phyloP scores from a whole-genome alignment of 2,113 vertebrate genomes.

The Sphyrna mokarran region DNA sequence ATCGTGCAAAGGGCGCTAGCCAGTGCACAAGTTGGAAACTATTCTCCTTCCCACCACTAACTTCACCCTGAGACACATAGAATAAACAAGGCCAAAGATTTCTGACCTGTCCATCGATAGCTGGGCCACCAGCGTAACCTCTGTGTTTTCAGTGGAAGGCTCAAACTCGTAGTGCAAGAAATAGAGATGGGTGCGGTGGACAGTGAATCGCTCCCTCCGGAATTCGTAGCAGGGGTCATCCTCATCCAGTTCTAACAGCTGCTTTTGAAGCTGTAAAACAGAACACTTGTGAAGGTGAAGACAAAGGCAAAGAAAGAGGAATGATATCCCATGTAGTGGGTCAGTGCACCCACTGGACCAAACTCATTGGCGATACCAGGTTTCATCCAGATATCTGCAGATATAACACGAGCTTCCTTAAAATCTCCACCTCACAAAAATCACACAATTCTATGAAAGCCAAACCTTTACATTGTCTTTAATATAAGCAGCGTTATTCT shows the following conservation, averaged over 20 bases:
- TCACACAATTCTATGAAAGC: neutral
- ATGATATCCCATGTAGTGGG: neutral
- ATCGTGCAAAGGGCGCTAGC: neutral
- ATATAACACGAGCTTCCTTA: neutral
- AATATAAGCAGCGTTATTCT: neutral
- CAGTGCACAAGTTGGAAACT: neutral
- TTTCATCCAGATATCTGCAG: neutral
- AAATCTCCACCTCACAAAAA: neutral
- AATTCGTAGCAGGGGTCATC: constrained; percentile 97
- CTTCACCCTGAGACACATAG: neutral
- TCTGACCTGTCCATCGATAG: constrained; percentile 96
- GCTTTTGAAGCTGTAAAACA: constrained; percentile 82
- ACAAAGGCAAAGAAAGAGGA: neutral
- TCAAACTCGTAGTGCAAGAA: constrained; percentile 91
- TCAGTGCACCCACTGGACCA: neutral
- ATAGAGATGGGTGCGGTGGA: constrained; percentile 91
- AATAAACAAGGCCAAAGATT: rapidly evolving
- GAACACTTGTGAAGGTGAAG: neutral
- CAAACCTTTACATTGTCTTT: neutral
- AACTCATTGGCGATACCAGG: neutral
- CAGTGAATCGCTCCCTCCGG: constrained; percentile 86
- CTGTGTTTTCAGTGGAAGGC: constrained; percentile 67
- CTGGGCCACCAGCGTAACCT: constrained; percentile 91
- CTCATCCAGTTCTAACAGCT: constrained; percentile 87
- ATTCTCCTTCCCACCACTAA: neutral